Conservation (phyloP, 2,888 invertebrate genomes). For the Nomada hirtipes region DNA sequence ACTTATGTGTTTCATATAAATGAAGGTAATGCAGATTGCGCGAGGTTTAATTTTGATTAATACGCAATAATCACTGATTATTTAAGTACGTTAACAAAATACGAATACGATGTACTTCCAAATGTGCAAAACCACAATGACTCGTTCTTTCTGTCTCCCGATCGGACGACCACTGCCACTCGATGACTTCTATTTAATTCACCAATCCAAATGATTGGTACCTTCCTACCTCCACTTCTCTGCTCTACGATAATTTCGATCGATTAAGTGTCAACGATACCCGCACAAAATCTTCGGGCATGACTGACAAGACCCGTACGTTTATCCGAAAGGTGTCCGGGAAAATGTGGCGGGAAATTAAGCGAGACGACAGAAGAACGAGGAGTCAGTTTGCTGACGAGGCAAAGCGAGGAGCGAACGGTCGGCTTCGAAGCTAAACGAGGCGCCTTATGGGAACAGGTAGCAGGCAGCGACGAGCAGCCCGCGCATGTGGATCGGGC, state of each 20-base stretch:
- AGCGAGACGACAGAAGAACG: constrained; percentile 58
- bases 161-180: no score
- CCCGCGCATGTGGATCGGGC: constrained; percentile 60
- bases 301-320: constrained; percentile 43
- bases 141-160: no score
- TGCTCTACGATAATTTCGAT: background rate
- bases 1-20: no score
- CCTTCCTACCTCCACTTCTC: background rate
- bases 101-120: no score
- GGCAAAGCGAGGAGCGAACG: constrained; percentile 28
- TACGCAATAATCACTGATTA: no score
- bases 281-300: constrained; percentile 2
- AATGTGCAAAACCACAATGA: no score
- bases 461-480: constrained; percentile 54
- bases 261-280: background rate
- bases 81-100: no score
- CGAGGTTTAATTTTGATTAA: no score
- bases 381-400: constrained; percentile 51
- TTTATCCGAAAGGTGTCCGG: constrained; percentile 39
- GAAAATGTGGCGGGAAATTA: constrained; percentile 64
- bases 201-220: background rate
- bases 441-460: constrained; percentile 70
- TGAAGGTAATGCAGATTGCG: no score
- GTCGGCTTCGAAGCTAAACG: constrained; percentile 27
- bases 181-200: background rate